Base-by-base conservation (phyloP, 2,113 vertebrate species). In the Muscicapa adusta region DNA sequence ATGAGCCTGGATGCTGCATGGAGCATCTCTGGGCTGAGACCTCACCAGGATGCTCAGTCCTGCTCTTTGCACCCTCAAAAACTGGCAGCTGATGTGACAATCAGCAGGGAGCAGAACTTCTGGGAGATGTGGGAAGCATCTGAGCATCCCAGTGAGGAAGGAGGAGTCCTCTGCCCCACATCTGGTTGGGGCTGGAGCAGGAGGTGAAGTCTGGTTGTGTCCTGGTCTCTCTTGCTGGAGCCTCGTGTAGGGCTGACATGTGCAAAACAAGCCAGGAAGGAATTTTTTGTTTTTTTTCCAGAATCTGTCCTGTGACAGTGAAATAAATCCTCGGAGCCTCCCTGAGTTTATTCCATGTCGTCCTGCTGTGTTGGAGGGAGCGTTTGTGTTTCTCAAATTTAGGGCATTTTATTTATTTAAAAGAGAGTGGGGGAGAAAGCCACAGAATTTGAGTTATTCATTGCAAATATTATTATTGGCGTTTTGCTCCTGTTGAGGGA, bases 381-480 rank as follows among this genome's bases (percentile, higher is more conserved):
- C 6, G 4, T 77, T 89, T 67, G 88, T 77, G 51, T 89, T 95
- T 73, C 91, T 93, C 16, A 24, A 86, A 62, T 93, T 93, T 66
- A 72, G 85, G 91, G 93, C 43, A 89, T 95, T 96, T 96, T 94
- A 74, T 96, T 96, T 95, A 76, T 94, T 88, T 94, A 60, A 83
- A 91, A 76, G 74, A 72, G 88, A 88, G 89, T 16, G 10, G 92
- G 74, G 85, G 88, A 92, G 95, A 93, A 96, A 95, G 90, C 95
- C 96, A 42, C 96, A 95, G 96, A 96, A 95, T 93, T 85, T 91
- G 79, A 92, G 95, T 93, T 96, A 94, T 95, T 94, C 93, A 72
- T 94, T 77, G 56, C 92, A 95, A 96, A 96, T 97, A 96, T 97
- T 96, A 91, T 94, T 95, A 85, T 91, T 96, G 96, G 97, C 95